Conservation (phyloP, 1,140 invertebrate species). For the Danaus melanippus region DNA sequence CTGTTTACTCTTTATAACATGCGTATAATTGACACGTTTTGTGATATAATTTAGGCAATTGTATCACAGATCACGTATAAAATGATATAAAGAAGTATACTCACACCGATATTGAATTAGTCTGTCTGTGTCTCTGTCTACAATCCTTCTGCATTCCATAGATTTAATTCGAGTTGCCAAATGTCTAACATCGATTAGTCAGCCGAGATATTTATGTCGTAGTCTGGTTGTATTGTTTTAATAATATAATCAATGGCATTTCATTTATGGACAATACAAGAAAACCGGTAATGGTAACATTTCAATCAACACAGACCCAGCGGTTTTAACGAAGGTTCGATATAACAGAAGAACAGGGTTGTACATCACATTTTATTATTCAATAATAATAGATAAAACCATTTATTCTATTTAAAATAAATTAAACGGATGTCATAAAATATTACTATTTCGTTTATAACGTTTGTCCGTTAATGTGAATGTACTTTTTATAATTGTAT, state of each 20-base stretch:
- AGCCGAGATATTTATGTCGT: constrained; percentile 16
- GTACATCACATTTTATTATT: background rate
- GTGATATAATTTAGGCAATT: background rate
- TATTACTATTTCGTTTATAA: constrained; percentile 1
- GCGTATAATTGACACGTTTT: constrained; percentile 7
- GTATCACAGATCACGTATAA: background rate
- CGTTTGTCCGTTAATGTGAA: background rate
- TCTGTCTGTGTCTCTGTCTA: too few relatives aligned
- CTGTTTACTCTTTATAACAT: background rate
- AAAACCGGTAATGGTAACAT: constrained; percentile 15
- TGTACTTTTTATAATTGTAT: background rate
- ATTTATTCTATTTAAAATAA: background rate
- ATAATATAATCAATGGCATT: constrained; percentile 17
- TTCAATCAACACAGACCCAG: constrained; percentile 14
- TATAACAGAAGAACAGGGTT: constrained; percentile 15
- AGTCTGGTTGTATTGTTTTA: constrained; percentile 16
- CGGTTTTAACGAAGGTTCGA: background rate
- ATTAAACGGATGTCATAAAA: constrained; percentile 11
- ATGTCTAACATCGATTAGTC: too few relatives aligned
- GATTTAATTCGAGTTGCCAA: too few relatives aligned
- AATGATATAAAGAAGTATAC: background rate
- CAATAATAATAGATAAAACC: too few relatives aligned
- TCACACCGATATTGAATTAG: too few relatives aligned
- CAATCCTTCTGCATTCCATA: too few relatives aligned
- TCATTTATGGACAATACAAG: constrained; percentile 9